A percentile compares a stretch with the other conserved stretches of the same genome.
Evolutionary conservation across 2,888 invertebrate species (phyloP).

Genomic region (Hypolimnas misippus): DNA sequence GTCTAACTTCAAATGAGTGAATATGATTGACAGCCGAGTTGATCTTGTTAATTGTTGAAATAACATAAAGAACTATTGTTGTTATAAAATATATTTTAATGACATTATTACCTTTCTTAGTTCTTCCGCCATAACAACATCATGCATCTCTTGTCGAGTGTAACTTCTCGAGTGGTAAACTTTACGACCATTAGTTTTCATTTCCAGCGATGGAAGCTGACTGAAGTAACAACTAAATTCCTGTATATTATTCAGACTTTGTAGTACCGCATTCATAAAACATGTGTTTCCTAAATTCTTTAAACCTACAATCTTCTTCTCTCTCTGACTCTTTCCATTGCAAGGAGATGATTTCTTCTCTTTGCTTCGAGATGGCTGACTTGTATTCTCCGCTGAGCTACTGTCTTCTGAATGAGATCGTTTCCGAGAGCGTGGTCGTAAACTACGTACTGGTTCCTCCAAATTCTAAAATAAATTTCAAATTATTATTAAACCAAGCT

Average conservation of each 20-base stretch:
- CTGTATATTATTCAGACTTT: conserved; percentile 92
- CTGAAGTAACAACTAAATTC: conserved; percentile 93
- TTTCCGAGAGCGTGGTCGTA: conserved; percentile 85
- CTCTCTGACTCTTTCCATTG: conserved; percentile 80
- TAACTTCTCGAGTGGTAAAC: conserved; percentile 85
- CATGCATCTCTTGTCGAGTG: conserved; percentile 86
- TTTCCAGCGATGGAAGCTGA: conserved; percentile 89
- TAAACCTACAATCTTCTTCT: conserved; percentile 88
- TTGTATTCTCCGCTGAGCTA: conserved; percentile 78
- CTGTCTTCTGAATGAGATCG: conserved; percentile 84
- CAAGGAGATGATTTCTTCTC: conserved; percentile 65
- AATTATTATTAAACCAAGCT: too few relatives aligned
- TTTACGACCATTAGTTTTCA: conserved; percentile 83
- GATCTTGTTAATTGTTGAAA: too few relatives aligned
- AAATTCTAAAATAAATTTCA: conserved; percentile 57
- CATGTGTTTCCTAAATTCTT: conserved; percentile 93
- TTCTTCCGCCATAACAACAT: conserved; percentile 91
- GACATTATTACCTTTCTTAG: conserved; percentile 89
- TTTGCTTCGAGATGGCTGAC: conserved; percentile 56
- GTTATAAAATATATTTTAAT: too few relatives aligned
- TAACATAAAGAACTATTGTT: too few relatives aligned
- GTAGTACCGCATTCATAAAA: conserved; percentile 94
- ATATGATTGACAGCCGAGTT: too few relatives aligned
- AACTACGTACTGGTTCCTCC: conserved; percentile 82
- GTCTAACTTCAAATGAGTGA: too few relatives aligned